These are phyloP conservation scores for Turnix velox DNA, from an alignment of 2,113 vertebrate genomes.

Conservation along the genomic window DNA sequence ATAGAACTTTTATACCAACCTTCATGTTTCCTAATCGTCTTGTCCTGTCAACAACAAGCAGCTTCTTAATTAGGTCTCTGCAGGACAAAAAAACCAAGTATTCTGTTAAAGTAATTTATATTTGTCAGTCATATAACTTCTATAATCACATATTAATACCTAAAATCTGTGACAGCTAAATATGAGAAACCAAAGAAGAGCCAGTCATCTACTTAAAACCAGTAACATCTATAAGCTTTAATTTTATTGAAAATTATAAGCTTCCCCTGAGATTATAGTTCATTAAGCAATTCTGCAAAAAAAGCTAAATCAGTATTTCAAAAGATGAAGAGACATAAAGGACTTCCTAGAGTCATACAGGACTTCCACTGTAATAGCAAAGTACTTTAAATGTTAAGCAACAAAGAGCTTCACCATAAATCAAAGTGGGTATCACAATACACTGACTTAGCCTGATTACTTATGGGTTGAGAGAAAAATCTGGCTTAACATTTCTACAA, in stretches of 20 bases:
- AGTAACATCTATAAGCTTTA: background rate
- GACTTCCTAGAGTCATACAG: background rate
- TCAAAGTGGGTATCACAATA: background rate
- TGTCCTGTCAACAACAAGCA: conserved; percentile 92
- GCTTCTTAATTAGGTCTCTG: conserved; percentile 94
- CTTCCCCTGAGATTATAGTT: background rate
- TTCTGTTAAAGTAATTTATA: background rate
- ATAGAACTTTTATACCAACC: conserved; percentile 69
- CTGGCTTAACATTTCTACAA: background rate
- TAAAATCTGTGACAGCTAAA: background rate
- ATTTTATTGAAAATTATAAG: background rate
- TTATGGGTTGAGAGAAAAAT: background rate
- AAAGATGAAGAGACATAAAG: background rate
- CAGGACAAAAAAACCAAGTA: background rate
- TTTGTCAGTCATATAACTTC: background rate
- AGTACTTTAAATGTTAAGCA: background rate
- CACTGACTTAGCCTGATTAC: background rate
- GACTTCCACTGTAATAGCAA: background rate
- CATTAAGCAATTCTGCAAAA: background rate
- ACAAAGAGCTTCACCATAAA: background rate
- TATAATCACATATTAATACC: too few relatives aligned
- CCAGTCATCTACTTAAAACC: background rate
- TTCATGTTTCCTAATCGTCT: conserved; percentile 94
- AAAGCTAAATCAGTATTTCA: background rate
- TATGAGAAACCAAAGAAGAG: background rate